Conservation (phyloP, 2,113 vertebrate species). For the Poeciliopsis occidentalis region DNA sequence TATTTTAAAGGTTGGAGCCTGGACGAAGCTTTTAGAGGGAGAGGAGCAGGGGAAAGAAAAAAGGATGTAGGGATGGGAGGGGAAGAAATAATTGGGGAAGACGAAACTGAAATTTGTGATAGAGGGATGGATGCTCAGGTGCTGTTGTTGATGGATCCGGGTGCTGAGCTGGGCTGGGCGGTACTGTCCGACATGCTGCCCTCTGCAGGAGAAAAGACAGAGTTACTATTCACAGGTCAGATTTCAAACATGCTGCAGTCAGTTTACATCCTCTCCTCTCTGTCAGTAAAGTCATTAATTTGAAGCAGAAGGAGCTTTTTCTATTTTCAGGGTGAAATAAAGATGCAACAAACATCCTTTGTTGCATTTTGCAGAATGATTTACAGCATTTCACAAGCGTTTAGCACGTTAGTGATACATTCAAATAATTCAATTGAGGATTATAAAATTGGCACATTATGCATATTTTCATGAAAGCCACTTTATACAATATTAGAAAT, state of each 20-base stretch:
- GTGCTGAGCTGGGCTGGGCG: constrained; percentile 81
- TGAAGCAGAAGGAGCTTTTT: neutral
- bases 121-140: constrained; percentile 77
- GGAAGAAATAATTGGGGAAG: constrained; percentile 20
- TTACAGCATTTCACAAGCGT: no score
- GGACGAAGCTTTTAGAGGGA: constrained; percentile 51
- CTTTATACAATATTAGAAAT: no score
- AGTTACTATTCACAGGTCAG: constrained; percentile 1
- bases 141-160: constrained; percentile 84
- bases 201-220: constrained; percentile 70
- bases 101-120: constrained; percentile 55
- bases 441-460: no score
- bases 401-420: no score
- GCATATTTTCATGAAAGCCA: no score
- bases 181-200: constrained; percentile 82
- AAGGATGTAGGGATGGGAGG: constrained; percentile 4
- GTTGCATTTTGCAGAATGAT: no score
- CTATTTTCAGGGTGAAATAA: no score
- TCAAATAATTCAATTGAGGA: no score
- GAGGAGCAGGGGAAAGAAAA: constrained; percentile 51
- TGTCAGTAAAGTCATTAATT: neutral
- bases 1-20: constrained; percentile 63
- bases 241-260: neutral
- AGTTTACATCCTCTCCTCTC: no score
- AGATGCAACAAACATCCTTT: no score